These are phyloP conservation scores for Macquaria australasica DNA, from an alignment of 2,113 vertebrate genomes.

Conservation along the genomic window DNA sequence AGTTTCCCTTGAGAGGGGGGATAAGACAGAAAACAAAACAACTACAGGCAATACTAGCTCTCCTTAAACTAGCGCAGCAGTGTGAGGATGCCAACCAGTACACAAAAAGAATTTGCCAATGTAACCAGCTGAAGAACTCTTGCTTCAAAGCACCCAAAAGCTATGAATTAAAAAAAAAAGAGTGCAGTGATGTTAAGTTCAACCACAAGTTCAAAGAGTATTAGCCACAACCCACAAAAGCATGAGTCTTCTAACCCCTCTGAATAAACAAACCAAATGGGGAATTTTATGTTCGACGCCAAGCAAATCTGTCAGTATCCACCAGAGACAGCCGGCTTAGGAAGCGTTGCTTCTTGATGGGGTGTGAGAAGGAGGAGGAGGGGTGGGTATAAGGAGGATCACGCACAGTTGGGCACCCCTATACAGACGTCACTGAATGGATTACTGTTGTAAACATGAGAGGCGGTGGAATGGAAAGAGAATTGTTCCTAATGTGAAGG, in stretches of 20 bases:
- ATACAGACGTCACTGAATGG: slow-evolving; percentile 56
- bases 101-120: slow-evolving; percentile 26
- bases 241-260: slow-evolving; percentile 1
- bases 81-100: slow-evolving; percentile 33
- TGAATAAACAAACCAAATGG: slow-evolving; percentile 45
- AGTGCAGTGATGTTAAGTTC: slow-evolving; percentile 17
- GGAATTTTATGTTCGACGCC: slow-evolving; percentile 37
- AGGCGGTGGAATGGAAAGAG: slow-evolving; percentile 48
- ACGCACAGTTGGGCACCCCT: slow-evolving; percentile 49
- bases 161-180: background rate
- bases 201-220: slow-evolving; percentile 34
- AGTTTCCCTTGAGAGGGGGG: slow-evolving; percentile 44
- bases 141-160: slow-evolving; percentile 20
- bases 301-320: slow-evolving; percentile 34
- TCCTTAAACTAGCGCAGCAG: slow-evolving; percentile 44
- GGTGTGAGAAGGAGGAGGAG: slow-evolving; percentile 16
- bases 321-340: slow-evolving; percentile 32
- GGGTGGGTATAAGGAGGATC: slow-evolving; percentile 40
- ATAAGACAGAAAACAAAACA: slow-evolving; percentile 68
- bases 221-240: slow-evolving; percentile 33
- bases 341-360: slow-evolving; percentile 19
- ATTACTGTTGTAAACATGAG: slow-evolving; percentile 60
- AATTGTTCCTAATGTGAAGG: slow-evolving; percentile 36
- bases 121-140: background rate
- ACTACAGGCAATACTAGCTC: slow-evolving; percentile 58